These are phyloP conservation scores for Eupeodes latifasciatus DNA, from an alignment of 2,888 invertebrate species.

Conservation along the genomic window DNA sequence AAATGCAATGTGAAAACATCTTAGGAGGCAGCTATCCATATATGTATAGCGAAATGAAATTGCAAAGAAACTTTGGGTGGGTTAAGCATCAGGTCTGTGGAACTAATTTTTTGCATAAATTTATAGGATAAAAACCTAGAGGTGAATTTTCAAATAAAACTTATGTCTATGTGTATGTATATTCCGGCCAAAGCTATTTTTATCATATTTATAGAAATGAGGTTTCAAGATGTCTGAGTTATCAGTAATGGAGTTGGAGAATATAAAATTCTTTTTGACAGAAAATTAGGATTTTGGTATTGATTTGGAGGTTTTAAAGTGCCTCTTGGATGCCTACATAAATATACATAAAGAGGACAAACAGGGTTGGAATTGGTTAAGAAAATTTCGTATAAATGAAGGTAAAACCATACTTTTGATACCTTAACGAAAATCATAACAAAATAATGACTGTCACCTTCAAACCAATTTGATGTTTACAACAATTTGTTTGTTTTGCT, in stretches of 20 bases:
- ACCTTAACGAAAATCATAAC: no score
- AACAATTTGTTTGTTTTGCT: no score
- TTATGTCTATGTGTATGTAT: background rate
- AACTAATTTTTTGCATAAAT: background rate
- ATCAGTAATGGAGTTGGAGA: background rate
- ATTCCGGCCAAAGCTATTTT: background rate
- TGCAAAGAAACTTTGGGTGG: background rate
- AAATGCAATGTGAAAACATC: slow-evolving; percentile 1
- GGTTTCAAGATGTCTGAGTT: slow-evolving; percentile 5
- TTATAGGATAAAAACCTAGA: slow-evolving; percentile 1
- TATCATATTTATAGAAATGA: background rate
- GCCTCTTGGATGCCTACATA: no score
- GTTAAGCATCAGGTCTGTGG: slow-evolving; percentile 8
- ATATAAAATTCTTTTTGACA: background rate
- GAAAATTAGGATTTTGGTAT: background rate
- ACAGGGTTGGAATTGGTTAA: no score
- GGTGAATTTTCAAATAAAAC: slow-evolving; percentile 10
- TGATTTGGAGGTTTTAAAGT: background rate
- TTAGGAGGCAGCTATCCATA: background rate
- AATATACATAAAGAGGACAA: no score
- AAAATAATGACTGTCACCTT: no score
- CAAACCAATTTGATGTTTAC: no score
- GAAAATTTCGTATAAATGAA: no score
- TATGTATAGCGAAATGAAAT: background rate
- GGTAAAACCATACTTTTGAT: no score